Percentiles rank a stretch among this genome's conserved stretches.
Evolutionary conservation across 1,140 invertebrate genomes (phyloP).

Genomic region (Drosophila ohnishii): DNA sequence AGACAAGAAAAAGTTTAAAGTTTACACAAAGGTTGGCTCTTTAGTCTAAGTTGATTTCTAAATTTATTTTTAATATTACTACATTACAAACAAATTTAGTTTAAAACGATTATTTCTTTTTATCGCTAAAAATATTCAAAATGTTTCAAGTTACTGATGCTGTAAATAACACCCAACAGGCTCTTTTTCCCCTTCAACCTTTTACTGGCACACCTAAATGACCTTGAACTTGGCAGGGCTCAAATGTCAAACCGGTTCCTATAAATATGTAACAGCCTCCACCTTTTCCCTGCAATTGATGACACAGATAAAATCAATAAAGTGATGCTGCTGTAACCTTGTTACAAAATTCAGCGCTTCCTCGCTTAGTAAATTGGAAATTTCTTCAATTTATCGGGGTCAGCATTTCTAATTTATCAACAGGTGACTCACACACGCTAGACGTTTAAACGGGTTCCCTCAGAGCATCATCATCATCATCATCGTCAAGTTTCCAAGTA

Average conservation of each 20-base stretch:
- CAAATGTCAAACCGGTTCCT: slow-evolving; percentile 8
- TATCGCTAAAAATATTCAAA: background rate
- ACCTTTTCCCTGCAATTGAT: slow-evolving; percentile 2
- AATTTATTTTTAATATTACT: too few relatives aligned
- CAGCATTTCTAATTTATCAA: slow-evolving; percentile 27
- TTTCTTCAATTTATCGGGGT: slow-evolving; percentile 27
- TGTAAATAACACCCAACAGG: background rate
- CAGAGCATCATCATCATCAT: slow-evolving; percentile 31
- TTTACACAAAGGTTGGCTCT: background rate
- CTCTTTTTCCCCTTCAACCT: background rate
- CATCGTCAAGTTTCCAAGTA: slow-evolving; percentile 50
- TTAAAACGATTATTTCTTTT: too few relatives aligned
- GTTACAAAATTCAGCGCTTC: slow-evolving; percentile 1
- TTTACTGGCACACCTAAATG: slow-evolving; percentile 18
- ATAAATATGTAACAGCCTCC: slow-evolving; percentile 18
- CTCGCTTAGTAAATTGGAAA: slow-evolving; percentile 8
- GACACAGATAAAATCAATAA: slow-evolving; percentile 25
- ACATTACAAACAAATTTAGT: too few relatives aligned
- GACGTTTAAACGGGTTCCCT: slow-evolving; percentile 48
- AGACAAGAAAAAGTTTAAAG: too few relatives aligned
- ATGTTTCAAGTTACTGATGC: background rate
- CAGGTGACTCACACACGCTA: slow-evolving; percentile 33
- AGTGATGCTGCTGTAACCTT: slow-evolving; percentile 3
- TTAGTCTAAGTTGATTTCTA: background rate
- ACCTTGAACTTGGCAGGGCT: slow-evolving; percentile 23